Evolutionary conservation across 2,888 invertebrate species (phyloP).

Genomic region (Heliconius cydno): DNA sequence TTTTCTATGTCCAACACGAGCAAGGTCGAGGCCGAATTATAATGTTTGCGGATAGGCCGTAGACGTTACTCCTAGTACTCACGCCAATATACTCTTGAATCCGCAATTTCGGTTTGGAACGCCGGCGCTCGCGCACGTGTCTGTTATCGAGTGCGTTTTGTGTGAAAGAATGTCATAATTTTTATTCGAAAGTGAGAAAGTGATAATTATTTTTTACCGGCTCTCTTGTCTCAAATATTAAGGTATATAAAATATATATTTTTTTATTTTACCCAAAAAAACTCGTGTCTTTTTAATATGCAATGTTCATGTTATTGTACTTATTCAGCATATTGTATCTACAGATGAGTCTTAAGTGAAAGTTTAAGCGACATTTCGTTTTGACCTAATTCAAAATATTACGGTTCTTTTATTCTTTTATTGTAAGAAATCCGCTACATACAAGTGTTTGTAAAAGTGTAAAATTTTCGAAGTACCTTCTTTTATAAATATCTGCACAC

Average conservation of each 20-base stretch:
- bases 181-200: slow-evolving; percentile 31
- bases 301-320: slow-evolving; percentile 19
- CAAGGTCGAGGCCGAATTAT: slow-evolving; percentile 50
- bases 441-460: slow-evolving; percentile 1
- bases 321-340: slow-evolving; percentile 18
- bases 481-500: not conserved
- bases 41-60: slow-evolving; percentile 47
- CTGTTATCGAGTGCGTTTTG: slow-evolving; percentile 7
- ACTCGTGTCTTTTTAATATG: not conserved
- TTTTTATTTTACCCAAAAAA: not conserved
- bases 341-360: slow-evolving; percentile 27
- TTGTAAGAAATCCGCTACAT: slow-evolving; percentile 10
- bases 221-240: not conserved
- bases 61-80: slow-evolving; percentile 36
- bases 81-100: slow-evolving; percentile 44
- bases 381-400: slow-evolving; percentile 24
- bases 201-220: not conserved
- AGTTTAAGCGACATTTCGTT: slow-evolving; percentile 29
- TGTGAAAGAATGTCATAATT: slow-evolving; percentile 29
- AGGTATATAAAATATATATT: not conserved
- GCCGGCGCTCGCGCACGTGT: slow-evolving; percentile 48
- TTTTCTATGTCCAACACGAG: slow-evolving; percentile 31
- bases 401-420: slow-evolving; percentile 5
- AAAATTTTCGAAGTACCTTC: not conserved
- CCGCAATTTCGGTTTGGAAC: slow-evolving; percentile 48